These are phyloP conservation scores for Perodicticus potto DNA, from an alignment of 2,797 vertebrate species.

Conservation along the genomic window DNA sequence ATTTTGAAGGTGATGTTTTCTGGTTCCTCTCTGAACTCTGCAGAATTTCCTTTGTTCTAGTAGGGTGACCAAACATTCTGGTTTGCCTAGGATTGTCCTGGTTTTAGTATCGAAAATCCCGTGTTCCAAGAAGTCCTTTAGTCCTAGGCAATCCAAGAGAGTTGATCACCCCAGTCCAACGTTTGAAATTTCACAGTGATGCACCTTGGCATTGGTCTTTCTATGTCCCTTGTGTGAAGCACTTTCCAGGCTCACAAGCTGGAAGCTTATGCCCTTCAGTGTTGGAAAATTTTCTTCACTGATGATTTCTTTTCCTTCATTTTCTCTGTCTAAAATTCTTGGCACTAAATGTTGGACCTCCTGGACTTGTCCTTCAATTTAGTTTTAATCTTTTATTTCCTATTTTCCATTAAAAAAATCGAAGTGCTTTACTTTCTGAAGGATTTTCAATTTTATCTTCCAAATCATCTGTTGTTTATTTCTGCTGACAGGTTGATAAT, in stretches of 20 bases:
- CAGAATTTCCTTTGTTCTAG: neutral
- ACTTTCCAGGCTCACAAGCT: neutral
- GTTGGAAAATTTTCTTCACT: neutral
- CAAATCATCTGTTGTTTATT: neutral
- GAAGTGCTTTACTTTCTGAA: neutral
- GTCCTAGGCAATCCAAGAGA: neutral
- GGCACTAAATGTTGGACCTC: neutral
- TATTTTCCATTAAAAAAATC: neutral
- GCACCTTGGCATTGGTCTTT: neutral
- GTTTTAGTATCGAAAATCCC: neutral
- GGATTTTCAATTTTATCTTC: neutral
- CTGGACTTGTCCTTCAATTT: neutral
- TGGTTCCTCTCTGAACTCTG: neutral
- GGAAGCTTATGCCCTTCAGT: neutral
- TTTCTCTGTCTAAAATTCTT: neutral
- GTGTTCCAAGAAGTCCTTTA: neutral
- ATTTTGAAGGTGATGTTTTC: neutral
- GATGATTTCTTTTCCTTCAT: neutral
- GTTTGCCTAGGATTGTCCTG: neutral
- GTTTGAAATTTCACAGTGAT: neutral
- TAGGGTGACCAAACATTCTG: neutral
- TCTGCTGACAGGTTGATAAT: neutral
- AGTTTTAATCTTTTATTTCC: neutral
- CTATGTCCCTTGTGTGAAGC: neutral
- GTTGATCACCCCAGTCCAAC: neutral